phyloP scores from a whole-genome alignment of 2,113 vertebrate species.

The Willisornis vidua region DNA sequence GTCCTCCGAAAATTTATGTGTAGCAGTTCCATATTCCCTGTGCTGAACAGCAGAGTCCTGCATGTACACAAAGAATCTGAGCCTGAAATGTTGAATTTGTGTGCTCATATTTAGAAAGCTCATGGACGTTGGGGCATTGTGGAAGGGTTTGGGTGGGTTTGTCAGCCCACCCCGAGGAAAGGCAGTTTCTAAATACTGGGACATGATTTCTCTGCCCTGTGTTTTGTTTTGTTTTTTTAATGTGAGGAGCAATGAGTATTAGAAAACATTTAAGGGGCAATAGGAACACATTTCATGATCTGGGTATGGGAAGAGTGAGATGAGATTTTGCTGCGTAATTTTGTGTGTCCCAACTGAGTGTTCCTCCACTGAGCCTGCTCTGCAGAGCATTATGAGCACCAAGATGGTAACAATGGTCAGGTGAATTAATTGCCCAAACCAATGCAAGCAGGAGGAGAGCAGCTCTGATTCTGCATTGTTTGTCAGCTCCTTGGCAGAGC shows the following conservation, averaged over 20 bases:
- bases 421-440: not conserved
- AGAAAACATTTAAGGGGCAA: not conserved
- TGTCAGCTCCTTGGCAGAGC: slow-evolving; percentile 57
- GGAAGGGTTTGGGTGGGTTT: not conserved
- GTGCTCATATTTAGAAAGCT: not conserved
- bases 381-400: not conserved
- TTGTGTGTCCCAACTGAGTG: not conserved
- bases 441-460: not conserved
- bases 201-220: not conserved
- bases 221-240: not conserved
- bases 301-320: not conserved
- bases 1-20: not conserved
- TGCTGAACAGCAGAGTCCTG: not conserved
- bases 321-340: not conserved
- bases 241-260: not conserved
- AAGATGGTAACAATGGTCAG: not conserved
- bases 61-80: not conserved
- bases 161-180: not conserved
- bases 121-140: not conserved
- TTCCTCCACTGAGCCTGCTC: not conserved
- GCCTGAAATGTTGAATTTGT: not conserved
- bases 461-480: slow-evolving; percentile 36
- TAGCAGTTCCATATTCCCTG: not conserved
- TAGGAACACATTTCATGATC: not conserved
- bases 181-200: not conserved